A percentile compares a stretch with the other conserved stretches of the same genome.
Evolutionary conservation across 1,140 invertebrate genomes (phyloP).

Genomic region (Carposina sasakii): DNA sequence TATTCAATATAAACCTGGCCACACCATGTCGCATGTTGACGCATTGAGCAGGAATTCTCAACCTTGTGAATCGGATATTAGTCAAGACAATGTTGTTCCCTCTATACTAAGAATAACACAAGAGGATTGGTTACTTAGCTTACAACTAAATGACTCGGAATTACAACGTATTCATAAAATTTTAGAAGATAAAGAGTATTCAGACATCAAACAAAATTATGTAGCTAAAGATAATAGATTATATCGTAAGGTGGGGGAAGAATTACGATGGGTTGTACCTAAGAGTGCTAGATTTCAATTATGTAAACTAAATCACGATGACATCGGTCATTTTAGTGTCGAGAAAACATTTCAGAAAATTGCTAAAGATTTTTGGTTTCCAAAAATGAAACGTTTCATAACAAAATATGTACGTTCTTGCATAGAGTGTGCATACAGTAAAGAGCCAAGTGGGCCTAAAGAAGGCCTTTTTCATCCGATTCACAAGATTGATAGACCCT

Average conservation of each 20-base stretch:
- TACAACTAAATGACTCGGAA: not conserved
- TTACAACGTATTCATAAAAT: not conserved
- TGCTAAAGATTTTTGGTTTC: conserved; percentile 11
- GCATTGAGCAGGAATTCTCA: conserved; percentile 26
- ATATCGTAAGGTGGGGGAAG: conserved; percentile 21
- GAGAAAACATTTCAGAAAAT: conserved; percentile 26
- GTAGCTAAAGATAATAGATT: conserved; percentile 12
- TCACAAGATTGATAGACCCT: not conserved
- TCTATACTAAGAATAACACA: not conserved
- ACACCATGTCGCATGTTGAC: conserved; percentile 30
- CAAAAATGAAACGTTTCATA: conserved; percentile 15
- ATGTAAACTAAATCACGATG: conserved; percentile 36
- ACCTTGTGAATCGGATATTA: not conserved
- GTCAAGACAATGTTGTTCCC: no score
- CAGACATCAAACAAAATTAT: conserved; percentile 3
- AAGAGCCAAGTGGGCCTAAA: not conserved
- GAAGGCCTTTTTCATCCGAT: conserved; percentile 8
- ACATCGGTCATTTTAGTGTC: conserved; percentile 34
- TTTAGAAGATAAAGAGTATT: not conserved
- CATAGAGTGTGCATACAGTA: conserved; percentile 13
- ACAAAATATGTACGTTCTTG: conserved; percentile 15
- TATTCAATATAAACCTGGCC: conserved; percentile 26
- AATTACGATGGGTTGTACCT: conserved; percentile 34
- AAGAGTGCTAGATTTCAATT: conserved; percentile 30
- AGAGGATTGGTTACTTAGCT: not conserved